Base-by-base conservation (phyloP, 2,888 invertebrate genomes). In the Sympetrum striolatum region DNA sequence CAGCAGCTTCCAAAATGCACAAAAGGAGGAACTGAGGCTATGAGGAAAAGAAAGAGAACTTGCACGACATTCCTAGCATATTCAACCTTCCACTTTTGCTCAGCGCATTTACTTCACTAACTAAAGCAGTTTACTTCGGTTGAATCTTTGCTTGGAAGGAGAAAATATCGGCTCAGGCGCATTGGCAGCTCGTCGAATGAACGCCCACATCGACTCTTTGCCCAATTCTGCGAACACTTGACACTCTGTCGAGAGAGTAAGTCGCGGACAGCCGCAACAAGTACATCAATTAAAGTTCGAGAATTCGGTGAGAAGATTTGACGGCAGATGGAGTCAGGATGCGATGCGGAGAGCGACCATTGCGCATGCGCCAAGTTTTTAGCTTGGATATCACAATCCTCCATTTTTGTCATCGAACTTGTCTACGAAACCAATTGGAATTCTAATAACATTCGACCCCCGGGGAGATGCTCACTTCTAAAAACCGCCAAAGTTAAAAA, bases 401-500 rank as follows among this genome's bases (percentile, higher is more conserved):
- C 31, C 25, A 31, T 25, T 73, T 73, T 73, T 73, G n/a, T 31
- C 22, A 73, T 73, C 73, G 6, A 31, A 22, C n/a, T 64, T 64
- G 10, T 73, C 73, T 73, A 73, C 53, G 22, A 73, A 73, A 14
- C 31, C 31, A 73, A 73, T 2, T 73, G 25, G 60, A 86, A 86
- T 35, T 86, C 86, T 86, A 80, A 37, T 86, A 60, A 31, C 22
- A 86, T 60, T 86, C 53, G 86, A 60, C 37, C 39, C 86, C 22
- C 60, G 86, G 39, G 86, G 37, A 60, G 86, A 37, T 86, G 64
- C 86, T 60, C 60, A 86, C 86, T n/a, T 86, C 60, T 60, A 86
- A 73, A 73, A 73, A 64, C 60, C 86, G 86, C 86, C 64, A 86
- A 22, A 60, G 86, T 64, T 86, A 86, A 86, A 86, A 86, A 86